Conservation (phyloP, 2,797 vertebrate species). For the Sandelia bainsii region DNA sequence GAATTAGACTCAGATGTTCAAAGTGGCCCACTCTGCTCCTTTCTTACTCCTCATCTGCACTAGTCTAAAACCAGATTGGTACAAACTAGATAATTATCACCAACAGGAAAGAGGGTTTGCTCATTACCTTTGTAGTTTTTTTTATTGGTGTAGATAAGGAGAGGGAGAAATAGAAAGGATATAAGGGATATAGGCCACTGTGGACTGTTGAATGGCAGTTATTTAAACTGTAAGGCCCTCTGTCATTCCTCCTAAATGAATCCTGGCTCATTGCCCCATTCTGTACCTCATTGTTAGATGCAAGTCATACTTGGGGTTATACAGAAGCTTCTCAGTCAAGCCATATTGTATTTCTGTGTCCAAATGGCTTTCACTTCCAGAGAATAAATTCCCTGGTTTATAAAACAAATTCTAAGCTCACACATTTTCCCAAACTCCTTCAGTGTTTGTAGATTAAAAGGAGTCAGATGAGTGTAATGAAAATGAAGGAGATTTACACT, state of each 20-base stretch:
- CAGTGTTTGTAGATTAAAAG: constrained; percentile 48
- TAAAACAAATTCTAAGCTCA: constrained; percentile 60
- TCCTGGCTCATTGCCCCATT: constrained; percentile 81
- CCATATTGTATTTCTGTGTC: constrained; percentile 63
- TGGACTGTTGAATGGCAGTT: constrained; percentile 69
- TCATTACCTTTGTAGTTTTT: constrained; percentile 35
- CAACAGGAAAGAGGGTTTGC: constrained; percentile 19
- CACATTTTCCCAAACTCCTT: constrained; percentile 50
- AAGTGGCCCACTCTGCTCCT: constrained; percentile 78
- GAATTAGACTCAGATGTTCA: constrained; percentile 74
- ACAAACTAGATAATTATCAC: constrained; percentile 46
- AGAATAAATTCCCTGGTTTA: constrained; percentile 69
- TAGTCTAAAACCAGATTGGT: constrained; percentile 43
- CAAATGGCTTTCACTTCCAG: constrained; percentile 71
- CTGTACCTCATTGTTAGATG: constrained; percentile 75
- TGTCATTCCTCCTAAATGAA: constrained; percentile 78
- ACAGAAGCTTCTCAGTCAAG: constrained; percentile 51
- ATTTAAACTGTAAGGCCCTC: constrained; percentile 69
- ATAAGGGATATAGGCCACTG: constrained; percentile 71
- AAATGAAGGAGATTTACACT: constrained; percentile 31
- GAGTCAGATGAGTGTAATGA: constrained; percentile 36
- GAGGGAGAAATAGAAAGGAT: constrained; percentile 69
- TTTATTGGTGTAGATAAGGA: constrained; percentile 73
- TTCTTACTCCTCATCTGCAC: constrained; percentile 80
- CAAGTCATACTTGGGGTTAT: constrained; percentile 60